These are phyloP conservation scores for Heterochromis multidens DNA, from an alignment of 2,113 vertebrate genomes.

Conservation along the genomic window DNA sequence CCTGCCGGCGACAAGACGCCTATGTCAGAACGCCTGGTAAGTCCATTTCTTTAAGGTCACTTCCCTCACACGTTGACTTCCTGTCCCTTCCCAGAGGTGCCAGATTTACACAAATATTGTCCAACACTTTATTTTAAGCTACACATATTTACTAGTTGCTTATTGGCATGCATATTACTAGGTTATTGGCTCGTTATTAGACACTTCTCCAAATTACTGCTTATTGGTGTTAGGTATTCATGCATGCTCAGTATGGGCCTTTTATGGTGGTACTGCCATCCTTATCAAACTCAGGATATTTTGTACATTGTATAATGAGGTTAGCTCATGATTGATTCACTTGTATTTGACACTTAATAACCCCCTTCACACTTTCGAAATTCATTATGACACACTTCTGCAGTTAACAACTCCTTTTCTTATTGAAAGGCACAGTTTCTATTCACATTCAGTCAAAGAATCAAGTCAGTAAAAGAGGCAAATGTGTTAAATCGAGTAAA, in stretches of 20 bases:
- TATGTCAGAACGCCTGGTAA: slow-evolving; percentile 96
- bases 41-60: slow-evolving; percentile 42
- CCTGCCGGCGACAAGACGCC: slow-evolving; percentile 95
- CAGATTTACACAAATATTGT: background rate
- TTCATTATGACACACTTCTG: background rate
- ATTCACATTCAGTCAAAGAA: background rate
- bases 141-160: background rate
- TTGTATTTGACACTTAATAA: background rate
- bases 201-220: background rate
- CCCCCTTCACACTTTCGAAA: background rate
- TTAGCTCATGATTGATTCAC: too few relatives aligned
- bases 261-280: background rate
- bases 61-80: background rate
- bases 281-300: too few relatives aligned
- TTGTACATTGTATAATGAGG: too few relatives aligned
- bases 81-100: background rate
- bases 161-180: background rate
- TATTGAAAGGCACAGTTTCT: background rate
- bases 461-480: background rate
- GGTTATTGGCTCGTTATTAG: background rate
- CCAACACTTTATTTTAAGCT: background rate
- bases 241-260: background rate
- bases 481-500: background rate
- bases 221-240: background rate
- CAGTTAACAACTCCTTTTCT: background rate